Percentiles rank a stretch among this genome's conserved stretches.
phyloP scores from a whole-genome alignment of 2,888 invertebrate genomes.

The Clanis bilineata region DNA sequence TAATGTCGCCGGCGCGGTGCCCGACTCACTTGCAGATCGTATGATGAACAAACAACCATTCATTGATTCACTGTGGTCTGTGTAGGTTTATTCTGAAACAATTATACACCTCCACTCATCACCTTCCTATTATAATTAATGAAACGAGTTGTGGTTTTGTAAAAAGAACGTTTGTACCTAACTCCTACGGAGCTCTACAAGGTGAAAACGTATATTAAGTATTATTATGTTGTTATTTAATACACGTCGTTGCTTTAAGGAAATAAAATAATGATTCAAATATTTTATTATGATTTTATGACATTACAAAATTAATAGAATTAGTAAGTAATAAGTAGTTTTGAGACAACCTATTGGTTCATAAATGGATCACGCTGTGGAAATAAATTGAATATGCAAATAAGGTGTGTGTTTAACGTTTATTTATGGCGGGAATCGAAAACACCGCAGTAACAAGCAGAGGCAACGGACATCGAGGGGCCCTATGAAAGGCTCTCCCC shows the following conservation, averaged over 20 bases:
- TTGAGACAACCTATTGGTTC: not conserved
- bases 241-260: not conserved
- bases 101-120: conserved; percentile 7
- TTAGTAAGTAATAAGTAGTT: not conserved
- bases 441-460: conserved; percentile 42
- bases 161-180: not conserved
- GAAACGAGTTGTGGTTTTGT: conserved; percentile 5
- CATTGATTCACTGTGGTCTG: not conserved
- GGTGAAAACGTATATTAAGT: not conserved
- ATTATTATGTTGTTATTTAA: not conserved
- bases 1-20: not conserved
- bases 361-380: conserved; percentile 11
- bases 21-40: not conserved
- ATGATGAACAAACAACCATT: conserved; percentile 4
- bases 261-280: conserved; percentile 3
- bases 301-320: not conserved
- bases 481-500: conserved; percentile 56
- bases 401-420: conserved; percentile 5
- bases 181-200: not conserved
- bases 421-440: conserved; percentile 15
- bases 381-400: conserved; percentile 17
- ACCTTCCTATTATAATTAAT: conserved; percentile 5
- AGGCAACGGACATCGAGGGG: conserved; percentile 46
- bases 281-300: not conserved
- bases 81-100: conserved; percentile 7